A percentile compares a stretch with the other conserved stretches of the same genome.
phyloP scores from a whole-genome alignment of 2,888 invertebrate genomes.

The Elysia crispata region DNA sequence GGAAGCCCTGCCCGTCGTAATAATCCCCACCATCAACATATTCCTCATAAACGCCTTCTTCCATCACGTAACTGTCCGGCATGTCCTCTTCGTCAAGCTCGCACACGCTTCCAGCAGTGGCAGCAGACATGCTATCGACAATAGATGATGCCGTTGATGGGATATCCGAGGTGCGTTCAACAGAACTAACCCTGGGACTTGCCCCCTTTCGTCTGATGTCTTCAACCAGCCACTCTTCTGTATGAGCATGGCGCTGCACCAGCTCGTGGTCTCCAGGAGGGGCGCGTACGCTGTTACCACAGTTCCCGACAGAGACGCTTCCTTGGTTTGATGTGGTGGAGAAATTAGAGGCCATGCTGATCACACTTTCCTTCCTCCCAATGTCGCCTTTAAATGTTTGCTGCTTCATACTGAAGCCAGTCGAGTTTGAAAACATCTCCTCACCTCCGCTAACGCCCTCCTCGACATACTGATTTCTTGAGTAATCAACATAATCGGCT shows the following conservation, averaged over 20 bases:
- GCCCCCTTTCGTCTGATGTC: neutral
- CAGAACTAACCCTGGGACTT: neutral
- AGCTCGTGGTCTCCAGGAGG: neutral
- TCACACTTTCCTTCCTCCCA: neutral
- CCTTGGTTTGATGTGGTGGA: constrained; percentile 7
- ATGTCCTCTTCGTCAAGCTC: neutral
- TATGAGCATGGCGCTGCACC: constrained; percentile 1
- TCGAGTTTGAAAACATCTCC: neutral
- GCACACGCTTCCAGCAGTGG: constrained; percentile 14
- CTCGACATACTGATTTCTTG: too few relatives aligned
- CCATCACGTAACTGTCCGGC: neutral
- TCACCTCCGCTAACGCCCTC: too few relatives aligned
- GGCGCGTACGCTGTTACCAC: neutral
- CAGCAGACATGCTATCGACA: constrained; percentile 10
- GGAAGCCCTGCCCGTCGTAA: neutral
- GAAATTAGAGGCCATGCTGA: constrained; percentile 17
- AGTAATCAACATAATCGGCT: neutral
- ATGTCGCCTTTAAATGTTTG: too few relatives aligned
- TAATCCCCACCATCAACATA: neutral
- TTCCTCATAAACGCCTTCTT: neutral
- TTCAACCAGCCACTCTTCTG: constrained; percentile 29
- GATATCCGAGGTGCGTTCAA: neutral
- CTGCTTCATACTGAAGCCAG: neutral
- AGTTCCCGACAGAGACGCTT: constrained; percentile 14
- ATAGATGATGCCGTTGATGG: neutral